phyloP scores from a whole-genome alignment of 2,888 invertebrate genomes.

The Adineta ricciae region DNA sequence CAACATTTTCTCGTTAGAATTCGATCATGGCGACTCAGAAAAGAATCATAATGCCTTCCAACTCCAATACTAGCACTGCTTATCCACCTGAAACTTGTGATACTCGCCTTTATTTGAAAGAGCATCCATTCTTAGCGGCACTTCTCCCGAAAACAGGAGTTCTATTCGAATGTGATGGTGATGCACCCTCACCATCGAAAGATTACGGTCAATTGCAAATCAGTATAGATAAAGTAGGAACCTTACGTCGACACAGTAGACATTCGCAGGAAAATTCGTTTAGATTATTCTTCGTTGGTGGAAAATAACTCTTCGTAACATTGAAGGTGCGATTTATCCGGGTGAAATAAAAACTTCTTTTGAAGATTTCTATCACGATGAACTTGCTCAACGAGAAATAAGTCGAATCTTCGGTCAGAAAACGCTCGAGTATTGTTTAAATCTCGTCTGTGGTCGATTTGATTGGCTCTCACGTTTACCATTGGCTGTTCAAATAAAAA shows the following conservation, averaged over 20 bases:
- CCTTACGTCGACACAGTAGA: not conserved
- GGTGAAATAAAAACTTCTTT: conserved; percentile 28
- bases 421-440: conserved; percentile 40
- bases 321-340: conserved; percentile 28
- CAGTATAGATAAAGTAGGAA: not conserved
- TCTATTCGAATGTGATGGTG: not conserved
- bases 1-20: not conserved
- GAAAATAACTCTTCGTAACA: conserved; percentile 29
- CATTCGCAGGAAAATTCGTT: no score
- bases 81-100: not conserved
- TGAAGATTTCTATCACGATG: conserved; percentile 31
- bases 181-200: conserved; percentile 17
- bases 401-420: conserved; percentile 40
- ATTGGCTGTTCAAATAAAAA: conserved; percentile 38
- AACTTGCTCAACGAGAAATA: conserved; percentile 37
- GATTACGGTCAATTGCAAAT: conserved; percentile 7
- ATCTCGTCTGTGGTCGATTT: conserved; percentile 39
- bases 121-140: not conserved
- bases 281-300: conserved; percentile 25
- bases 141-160: not conserved
- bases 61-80: not conserved
- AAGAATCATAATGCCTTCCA: not conserved
- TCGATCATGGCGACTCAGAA: not conserved
- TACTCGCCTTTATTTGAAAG: not conserved
- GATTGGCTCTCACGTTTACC: conserved; percentile 43